Conservation (phyloP, 1,140 invertebrate species). For the Caenorhabditis briggsae region DNA sequence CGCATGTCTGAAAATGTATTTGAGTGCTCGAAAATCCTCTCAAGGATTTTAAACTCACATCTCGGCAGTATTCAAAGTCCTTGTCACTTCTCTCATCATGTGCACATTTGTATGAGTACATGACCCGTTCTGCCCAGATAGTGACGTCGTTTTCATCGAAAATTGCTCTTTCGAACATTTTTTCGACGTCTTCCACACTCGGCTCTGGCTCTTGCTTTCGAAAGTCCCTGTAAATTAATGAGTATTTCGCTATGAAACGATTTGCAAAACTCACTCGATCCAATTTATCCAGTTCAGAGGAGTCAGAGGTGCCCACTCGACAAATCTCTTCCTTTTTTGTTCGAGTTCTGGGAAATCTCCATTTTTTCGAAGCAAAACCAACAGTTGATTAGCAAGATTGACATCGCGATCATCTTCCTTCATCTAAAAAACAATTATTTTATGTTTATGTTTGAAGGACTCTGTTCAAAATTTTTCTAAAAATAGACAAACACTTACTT, state of each 20-base stretch:
- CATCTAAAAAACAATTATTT: neutral
- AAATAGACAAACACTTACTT: neutral
- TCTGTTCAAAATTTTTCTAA: neutral
- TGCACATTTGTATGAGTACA: neutral
- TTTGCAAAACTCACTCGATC: slow-evolving; percentile 14
- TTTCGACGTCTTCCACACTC: slow-evolving; percentile 11
- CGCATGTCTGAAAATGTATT: neutral
- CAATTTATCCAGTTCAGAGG: slow-evolving; percentile 39
- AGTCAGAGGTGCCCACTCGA: slow-evolving; percentile 10
- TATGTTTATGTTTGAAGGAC: neutral
- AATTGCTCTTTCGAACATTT: slow-evolving; percentile 19
- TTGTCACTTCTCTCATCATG: neutral
- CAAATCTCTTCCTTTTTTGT: slow-evolving; percentile 4
- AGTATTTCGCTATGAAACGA: no score
- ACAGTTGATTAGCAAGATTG: neutral
- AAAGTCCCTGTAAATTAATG: slow-evolving; percentile 5
- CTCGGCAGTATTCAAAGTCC: neutral
- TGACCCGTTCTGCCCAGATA: slow-evolving; percentile 3
- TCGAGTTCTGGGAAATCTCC: slow-evolving; percentile 29
- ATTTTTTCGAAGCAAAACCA: slow-evolving; percentile 6
- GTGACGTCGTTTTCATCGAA: slow-evolving; percentile 29
- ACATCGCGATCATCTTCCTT: neutral
- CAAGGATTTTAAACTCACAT: neutral
- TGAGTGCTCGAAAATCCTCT: no score
- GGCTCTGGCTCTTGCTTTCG: slow-evolving; percentile 16